These are phyloP conservation scores for Tenualosa ilisha DNA, from an alignment of 2,797 vertebrate species.

Conservation along the genomic window DNA sequence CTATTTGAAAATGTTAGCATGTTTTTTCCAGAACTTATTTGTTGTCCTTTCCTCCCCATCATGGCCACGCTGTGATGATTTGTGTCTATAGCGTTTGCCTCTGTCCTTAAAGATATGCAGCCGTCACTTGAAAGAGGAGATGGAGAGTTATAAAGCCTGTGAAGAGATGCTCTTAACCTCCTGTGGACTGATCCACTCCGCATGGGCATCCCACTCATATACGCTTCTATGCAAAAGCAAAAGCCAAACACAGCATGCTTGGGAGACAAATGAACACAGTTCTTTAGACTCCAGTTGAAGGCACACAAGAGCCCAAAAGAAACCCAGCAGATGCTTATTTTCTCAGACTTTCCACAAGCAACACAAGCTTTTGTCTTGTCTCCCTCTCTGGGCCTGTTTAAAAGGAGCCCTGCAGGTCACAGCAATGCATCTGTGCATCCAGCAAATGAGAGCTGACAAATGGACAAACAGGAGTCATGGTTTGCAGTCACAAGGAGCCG, in stretches of 20 bases:
- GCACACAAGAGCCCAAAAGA: not conserved
- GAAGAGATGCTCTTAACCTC: conserved; percentile 21
- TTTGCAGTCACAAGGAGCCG: too few species aligned
- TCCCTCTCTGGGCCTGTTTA: not conserved
- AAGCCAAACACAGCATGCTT: not conserved
- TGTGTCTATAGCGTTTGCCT: too few species aligned
- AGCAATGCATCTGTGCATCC: too few species aligned
- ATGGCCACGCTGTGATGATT: too few species aligned
- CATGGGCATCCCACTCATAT: not conserved
- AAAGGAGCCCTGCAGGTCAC: too few species aligned
- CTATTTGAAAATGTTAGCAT: not conserved
- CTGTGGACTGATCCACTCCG: not conserved
- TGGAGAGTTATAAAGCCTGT: conserved; percentile 1
- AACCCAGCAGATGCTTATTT: not conserved
- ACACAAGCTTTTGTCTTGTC: not conserved
- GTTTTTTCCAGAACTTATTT: not conserved
- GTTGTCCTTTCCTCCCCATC: not conserved
- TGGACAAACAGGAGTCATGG: too few species aligned
- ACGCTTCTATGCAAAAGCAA: too few species aligned
- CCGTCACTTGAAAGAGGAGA: not conserved
- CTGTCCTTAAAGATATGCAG: not conserved
- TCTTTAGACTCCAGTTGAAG: too few species aligned
- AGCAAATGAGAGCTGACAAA: too few species aligned
- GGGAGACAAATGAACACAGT: not conserved
- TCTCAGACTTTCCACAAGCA: not conserved